Evolutionary conservation across 2,797 vertebrate species (phyloP).

Genomic region (Otolemur crassicaudatus): DNA sequence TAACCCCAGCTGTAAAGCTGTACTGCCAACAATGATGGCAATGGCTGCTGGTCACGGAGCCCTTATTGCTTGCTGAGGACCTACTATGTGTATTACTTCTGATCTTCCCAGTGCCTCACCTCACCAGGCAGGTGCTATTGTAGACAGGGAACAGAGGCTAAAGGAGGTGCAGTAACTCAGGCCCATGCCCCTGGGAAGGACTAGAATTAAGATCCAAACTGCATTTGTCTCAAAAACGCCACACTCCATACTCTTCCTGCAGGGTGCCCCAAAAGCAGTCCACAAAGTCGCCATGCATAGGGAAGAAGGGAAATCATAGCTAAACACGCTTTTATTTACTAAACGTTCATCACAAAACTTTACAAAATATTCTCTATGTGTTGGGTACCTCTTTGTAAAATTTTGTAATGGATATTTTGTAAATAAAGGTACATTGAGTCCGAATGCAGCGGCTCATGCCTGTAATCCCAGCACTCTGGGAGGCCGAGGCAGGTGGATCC

Average conservation of each 20-base stretch:
- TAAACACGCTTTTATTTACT: no score
- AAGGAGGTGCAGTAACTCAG: accelerated
- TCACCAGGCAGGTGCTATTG: neutral
- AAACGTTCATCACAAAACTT: no score
- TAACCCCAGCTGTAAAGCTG: accelerated
- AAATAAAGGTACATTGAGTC: no score
- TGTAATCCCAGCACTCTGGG: no score
- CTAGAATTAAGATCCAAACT: neutral
- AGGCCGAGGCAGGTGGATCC: no score
- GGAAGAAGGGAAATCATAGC: no score
- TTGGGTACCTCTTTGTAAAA: no score
- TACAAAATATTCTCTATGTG: no score
- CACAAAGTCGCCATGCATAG: no score
- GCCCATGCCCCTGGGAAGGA: accelerated
- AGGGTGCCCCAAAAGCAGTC: no score
- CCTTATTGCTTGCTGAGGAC: neutral
- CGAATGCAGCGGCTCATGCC: no score
- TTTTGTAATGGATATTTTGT: no score
- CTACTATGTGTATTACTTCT: accelerated
- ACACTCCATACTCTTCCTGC: accelerated
- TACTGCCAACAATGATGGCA: accelerated
- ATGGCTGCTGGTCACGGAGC: neutral
- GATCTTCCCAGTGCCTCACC: neutral
- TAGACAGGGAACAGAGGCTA: neutral
- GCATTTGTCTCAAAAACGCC: neutral